These are phyloP conservation scores for Synergus itoensis DNA, from an alignment of 2,888 invertebrate species.

Conservation along the genomic window DNA sequence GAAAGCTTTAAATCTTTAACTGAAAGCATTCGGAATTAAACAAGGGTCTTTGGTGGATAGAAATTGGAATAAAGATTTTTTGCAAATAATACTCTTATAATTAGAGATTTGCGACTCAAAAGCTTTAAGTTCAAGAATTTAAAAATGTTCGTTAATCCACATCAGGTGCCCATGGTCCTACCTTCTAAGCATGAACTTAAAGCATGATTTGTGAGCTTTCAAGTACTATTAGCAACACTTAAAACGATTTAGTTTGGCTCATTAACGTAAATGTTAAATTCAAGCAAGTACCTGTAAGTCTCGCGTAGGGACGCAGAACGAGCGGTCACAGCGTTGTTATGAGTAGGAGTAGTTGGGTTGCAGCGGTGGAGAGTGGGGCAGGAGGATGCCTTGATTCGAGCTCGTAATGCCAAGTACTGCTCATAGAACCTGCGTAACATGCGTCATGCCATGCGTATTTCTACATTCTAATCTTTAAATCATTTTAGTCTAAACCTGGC, in stretches of 20 bases:
- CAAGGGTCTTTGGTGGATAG: no score
- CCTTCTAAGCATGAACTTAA: not conserved
- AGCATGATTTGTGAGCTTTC: not conserved
- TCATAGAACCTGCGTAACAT: slow-evolving; percentile 89
- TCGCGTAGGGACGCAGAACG: slow-evolving; percentile 83
- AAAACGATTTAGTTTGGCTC: not conserved
- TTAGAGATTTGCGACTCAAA: no score
- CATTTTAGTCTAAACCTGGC: slow-evolving; percentile 50
- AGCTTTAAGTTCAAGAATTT: no score
- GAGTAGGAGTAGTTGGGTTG: slow-evolving; percentile 76
- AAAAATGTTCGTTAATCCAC: no score
- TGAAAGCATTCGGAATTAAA: no score
- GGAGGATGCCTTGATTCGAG: slow-evolving; percentile 92
- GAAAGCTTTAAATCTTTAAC: not conserved
- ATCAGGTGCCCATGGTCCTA: not conserved
- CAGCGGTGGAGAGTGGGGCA: slow-evolving; percentile 84
- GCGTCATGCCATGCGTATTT: slow-evolving; percentile 76
- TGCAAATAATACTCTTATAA: no score
- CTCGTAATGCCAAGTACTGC: slow-evolving; percentile 92
- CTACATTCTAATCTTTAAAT: slow-evolving; percentile 64
- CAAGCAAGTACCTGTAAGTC: slow-evolving; percentile 77
- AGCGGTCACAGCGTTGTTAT: slow-evolving; percentile 78
- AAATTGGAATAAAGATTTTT: no score
- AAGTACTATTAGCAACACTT: not conserved
- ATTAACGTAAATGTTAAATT: slow-evolving; percentile 50